phyloP scores from a whole-genome alignment of 2,888 invertebrate species.

The Drosophila meridionalis region DNA sequence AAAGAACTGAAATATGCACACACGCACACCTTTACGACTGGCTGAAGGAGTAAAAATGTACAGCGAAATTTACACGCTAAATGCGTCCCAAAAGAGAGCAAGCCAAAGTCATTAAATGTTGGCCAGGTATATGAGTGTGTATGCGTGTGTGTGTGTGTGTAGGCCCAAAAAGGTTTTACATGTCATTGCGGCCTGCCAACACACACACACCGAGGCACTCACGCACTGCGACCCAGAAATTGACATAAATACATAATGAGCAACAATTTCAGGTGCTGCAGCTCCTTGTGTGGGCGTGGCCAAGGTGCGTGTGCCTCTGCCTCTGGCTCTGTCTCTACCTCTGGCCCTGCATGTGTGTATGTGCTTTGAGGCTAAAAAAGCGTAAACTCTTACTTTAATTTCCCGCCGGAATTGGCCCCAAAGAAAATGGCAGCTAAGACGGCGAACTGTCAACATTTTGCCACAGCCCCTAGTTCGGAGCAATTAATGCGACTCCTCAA shows the following conservation, averaged over 20 bases:
- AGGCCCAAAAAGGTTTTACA: constrained; percentile 78
- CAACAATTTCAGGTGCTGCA: constrained; percentile 67
- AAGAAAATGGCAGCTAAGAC: constrained; percentile 57
- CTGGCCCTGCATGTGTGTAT: constrained; percentile 10
- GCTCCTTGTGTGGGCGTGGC: constrained; percentile 44
- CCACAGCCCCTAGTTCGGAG: constrained; percentile 68
- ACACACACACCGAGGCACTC: constrained; percentile 20
- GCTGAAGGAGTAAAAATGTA: constrained; percentile 74
- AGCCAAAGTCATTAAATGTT: constrained; percentile 78
- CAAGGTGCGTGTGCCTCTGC: constrained; percentile 51
- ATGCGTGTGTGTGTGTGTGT: constrained; percentile 15
- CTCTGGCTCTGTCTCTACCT: background rate
- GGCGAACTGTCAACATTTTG: constrained; percentile 62
- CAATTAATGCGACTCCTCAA: constrained; percentile 64
- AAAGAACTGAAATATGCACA: constrained; percentile 75
- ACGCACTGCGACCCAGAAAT: constrained; percentile 65
- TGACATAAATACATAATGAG: constrained; percentile 79
- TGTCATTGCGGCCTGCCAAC: constrained; percentile 66
- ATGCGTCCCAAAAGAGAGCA: constrained; percentile 76
- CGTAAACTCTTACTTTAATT: constrained; percentile 78
- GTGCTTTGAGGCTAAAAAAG: constrained; percentile 64
- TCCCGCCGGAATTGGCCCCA: constrained; percentile 70
- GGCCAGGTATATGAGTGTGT: constrained; percentile 57
- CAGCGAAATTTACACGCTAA: constrained; percentile 75
- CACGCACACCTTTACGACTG: constrained; percentile 65